Evolutionary conservation across 2,113 vertebrate species (phyloP), one percentile per base, ranked within the genome.

Genomic region (Neopipo cinnamomea): DNA sequence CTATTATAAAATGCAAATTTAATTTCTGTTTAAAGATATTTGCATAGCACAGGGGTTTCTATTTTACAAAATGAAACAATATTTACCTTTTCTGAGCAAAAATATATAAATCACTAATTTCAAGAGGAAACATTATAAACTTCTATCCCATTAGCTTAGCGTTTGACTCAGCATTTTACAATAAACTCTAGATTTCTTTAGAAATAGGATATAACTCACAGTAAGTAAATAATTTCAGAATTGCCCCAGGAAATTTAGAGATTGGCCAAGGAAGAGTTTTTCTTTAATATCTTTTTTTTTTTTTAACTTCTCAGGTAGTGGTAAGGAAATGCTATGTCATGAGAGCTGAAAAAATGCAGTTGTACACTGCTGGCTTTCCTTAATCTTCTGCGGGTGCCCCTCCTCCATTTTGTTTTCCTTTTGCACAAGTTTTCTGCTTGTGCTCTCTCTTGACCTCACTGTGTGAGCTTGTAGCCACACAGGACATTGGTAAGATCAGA

Each of bases 341-440:
- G 95, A 95, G 96, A 97, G 93, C 97, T 96, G 95, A 97, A 94
- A 96, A 96, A 98, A 97, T 85, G 95, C 85, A 65, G 81, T 92
- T 71, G 28, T 89, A 93, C 15, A 47, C 92, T 97, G 91, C 95
- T 96, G 91, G 78, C 55, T 88, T 96, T 89, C 96, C 91, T 94
- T 97, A 85, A 85, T 90, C 63, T 94, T 95, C 85, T 77, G 66
- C 13, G n/a, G 33, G 79, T 94, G 93, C 65, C 95, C 74, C 77
- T 91, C 81, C 86, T 96, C 87, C 81, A 96, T 97, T 97, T 97
- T 91, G 92, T 96, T 97, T 97, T 89, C 67, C 55, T 96, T 96
- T 94, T 94, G 84, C 93, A 50, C 82, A 67, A 76, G 61, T 96
- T 88, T 96, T 93, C 94, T 96, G 67, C 82, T 95, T 78, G 83